A percentile compares a stretch with the other conserved stretches of the same genome.
These are phyloP conservation scores for Cyprinodon variegatus DNA, from an alignment of 2,113 vertebrate species.

Conservation along the genomic window DNA sequence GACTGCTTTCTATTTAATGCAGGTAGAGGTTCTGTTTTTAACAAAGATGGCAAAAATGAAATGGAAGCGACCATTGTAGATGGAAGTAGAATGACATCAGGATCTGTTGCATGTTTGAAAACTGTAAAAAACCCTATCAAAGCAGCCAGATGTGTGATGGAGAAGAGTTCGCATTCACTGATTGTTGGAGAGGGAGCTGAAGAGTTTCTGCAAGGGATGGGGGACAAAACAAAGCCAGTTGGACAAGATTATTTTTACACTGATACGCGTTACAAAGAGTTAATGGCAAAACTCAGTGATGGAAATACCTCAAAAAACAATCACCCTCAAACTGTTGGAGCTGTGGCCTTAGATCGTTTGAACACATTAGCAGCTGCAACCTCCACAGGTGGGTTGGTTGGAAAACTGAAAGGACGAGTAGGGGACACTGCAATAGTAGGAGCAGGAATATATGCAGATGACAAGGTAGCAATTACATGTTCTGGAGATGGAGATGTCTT, in stretches of 20 bases:
- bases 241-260: conserved; percentile 79
- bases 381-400: conserved; percentile 80
- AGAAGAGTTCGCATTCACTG: conserved; percentile 78
- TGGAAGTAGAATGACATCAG: conserved; percentile 68
- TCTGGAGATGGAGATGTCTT: conserved; percentile 83
- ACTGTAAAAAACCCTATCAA: conserved; percentile 80
- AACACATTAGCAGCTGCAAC: conserved; percentile 76
- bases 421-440: conserved; percentile 83
- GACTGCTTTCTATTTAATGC: conserved; percentile 84
- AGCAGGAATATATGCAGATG: conserved; percentile 80
- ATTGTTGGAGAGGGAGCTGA: conserved; percentile 79
- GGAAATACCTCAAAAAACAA: conserved; percentile 63
- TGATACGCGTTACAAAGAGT: conserved; percentile 71
- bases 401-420: conserved; percentile 80
- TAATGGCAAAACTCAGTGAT: conserved; percentile 53
- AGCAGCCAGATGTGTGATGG: conserved; percentile 80
- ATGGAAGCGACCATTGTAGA: conserved; percentile 81
- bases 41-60: conserved; percentile 78
- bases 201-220: conserved; percentile 68
- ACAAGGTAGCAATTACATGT: conserved; percentile 77
- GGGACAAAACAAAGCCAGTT: conserved; percentile 57
- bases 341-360: conserved; percentile 76
- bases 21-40: conserved; percentile 81
- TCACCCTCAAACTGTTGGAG: conserved; percentile 83
- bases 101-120: conserved; percentile 79